Evolutionary conservation across 2,113 vertebrate genomes (phyloP).

Genomic region (Antigone vipio): DNA sequence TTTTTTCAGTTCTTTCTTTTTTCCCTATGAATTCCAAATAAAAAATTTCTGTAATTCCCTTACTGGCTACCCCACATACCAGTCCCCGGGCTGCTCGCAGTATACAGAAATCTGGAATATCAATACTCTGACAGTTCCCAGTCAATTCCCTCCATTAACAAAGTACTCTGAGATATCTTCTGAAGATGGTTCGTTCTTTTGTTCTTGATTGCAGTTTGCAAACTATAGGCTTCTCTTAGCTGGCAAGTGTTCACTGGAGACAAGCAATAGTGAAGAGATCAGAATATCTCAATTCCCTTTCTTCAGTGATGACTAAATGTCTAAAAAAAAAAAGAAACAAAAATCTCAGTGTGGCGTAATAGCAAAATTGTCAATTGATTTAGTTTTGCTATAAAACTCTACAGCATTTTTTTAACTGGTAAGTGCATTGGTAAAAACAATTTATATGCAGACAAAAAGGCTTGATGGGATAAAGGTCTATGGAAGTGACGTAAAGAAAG

Average conservation of each 20-base stretch:
- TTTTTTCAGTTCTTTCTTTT: neutral
- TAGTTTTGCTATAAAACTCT: neutral
- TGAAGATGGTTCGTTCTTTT: neutral
- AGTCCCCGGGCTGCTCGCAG: neutral
- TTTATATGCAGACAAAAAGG: neutral
- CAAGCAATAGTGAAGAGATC: neutral
- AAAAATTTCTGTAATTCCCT: neutral
- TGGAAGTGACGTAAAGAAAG: neutral
- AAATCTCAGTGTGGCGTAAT: neutral
- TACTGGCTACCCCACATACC: neutral
- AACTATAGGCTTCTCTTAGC: neutral
- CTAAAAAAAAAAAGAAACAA: neutral
- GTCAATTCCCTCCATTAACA: neutral
- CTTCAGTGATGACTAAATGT: slow-evolving; percentile 45
- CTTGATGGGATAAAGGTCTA: neutral
- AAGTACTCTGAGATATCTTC: neutral
- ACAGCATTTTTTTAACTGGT: neutral
- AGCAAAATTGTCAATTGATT: neutral
- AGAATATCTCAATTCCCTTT: neutral
- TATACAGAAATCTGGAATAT: neutral
- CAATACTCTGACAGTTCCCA: neutral
- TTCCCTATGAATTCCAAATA: neutral
- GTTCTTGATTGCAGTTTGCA: slow-evolving; percentile 7
- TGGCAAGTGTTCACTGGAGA: neutral
- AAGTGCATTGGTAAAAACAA: neutral